Evolutionary conservation across 2,113 vertebrate genomes (phyloP).

Genomic region (Ameiurus melas): DNA sequence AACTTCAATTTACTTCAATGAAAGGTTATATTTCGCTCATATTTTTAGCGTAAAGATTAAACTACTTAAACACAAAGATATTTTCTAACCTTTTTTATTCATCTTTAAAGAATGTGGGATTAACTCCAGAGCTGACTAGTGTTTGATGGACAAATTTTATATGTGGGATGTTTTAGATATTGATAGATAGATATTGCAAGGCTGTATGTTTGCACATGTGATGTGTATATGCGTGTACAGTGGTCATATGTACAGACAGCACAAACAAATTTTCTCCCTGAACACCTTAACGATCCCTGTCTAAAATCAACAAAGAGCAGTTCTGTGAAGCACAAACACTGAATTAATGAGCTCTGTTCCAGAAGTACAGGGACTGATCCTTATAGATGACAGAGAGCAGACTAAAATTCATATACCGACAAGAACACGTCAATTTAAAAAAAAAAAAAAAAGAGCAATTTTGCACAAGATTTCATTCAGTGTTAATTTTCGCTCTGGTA

Average conservation of each 20-base stretch:
- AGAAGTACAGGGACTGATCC: not conserved
- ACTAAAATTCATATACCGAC: not conserved
- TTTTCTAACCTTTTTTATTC: not conserved
- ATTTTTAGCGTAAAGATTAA: not conserved
- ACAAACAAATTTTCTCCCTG: not conserved
- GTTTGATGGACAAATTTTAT: not conserved
- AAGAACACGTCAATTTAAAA: not conserved
- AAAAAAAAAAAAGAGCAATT: not conserved
- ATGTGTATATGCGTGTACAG: not conserved
- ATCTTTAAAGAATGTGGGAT: not conserved
- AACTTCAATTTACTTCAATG: too few species aligned
- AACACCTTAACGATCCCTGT: not conserved
- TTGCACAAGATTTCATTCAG: not conserved
- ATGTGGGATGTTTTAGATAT: not conserved
- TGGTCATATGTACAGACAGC: not conserved
- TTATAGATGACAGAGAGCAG: not conserved
- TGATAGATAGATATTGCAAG: not conserved
- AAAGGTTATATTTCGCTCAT: not conserved
- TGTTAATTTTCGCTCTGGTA: not conserved
- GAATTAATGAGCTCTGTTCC: slow-evolving; percentile 7
- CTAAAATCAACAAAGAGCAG: not conserved
- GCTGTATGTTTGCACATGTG: not conserved
- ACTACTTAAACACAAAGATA: not conserved
- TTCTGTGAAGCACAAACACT: not conserved
- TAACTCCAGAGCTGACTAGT: not conserved